Conservation (phyloP, 1,140 invertebrate species). For the Eueides isabella region DNA sequence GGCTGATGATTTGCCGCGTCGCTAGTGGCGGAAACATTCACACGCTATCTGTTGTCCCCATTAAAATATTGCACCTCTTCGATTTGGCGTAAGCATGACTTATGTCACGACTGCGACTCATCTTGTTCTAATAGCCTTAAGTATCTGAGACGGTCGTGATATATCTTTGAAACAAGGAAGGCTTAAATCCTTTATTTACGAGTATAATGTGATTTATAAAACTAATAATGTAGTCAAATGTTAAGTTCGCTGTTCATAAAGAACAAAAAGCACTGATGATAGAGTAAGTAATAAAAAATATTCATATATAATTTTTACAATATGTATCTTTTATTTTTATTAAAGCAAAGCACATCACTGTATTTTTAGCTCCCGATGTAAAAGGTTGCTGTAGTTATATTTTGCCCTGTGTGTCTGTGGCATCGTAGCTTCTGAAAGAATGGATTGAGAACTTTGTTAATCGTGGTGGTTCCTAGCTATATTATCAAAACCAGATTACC, state of each 20-base stretch:
- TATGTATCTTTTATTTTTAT: too few species aligned
- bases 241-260: not conserved
- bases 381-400: too few species aligned
- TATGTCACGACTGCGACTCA: conserved; percentile 34
- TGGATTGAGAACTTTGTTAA: too few species aligned
- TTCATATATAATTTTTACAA: too few species aligned
- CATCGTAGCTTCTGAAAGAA: too few species aligned
- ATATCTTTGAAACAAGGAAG: conserved; percentile 9
- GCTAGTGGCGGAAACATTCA: conserved; percentile 36
- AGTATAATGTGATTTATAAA: not conserved
- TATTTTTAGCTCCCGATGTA: too few species aligned
- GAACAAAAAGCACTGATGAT: too few species aligned
- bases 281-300: too few species aligned
- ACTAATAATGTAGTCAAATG: not conserved
- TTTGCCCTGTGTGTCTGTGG: too few species aligned
- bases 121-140: conserved; percentile 29
- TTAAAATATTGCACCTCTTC: conserved; percentile 40
- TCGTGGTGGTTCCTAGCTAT: too few species aligned
- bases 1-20: conserved; percentile 51
- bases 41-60: conserved; percentile 32
- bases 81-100: conserved; percentile 27
- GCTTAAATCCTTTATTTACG: not conserved
- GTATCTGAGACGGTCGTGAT: conserved; percentile 11
- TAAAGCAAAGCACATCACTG: too few species aligned
- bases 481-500: too few species aligned